Base-by-base conservation (phyloP, 2,888 invertebrate genomes). In the Rapana venosa region DNA sequence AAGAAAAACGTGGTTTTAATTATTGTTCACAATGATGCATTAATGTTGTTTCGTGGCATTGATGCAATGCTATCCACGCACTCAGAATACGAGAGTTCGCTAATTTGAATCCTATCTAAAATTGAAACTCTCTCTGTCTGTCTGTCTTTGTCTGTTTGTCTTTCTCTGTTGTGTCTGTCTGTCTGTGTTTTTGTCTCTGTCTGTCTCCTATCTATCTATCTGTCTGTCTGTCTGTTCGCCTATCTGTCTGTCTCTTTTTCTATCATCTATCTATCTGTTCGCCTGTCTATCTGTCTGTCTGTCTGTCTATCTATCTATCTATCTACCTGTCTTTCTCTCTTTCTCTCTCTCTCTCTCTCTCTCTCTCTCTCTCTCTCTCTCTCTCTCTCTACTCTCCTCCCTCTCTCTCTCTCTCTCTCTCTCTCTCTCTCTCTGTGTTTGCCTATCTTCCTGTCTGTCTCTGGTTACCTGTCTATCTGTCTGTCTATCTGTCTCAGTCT, bases 151-250 rank as follows among this genome's bases (percentile, higher is more conserved):
- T 58, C 87, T 74, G 83, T 56, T 36, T 85, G 26, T n/a, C 84
- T 56, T 22, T 89, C 83, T 89, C 83, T 81, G 36, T 70, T 70
- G 26, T 36, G 8, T 74, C 74, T n/a, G n/a, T 74, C 74, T 61
- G 61, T 47, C 47, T 47, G 47, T 47, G 4, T 47, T 8, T 47
- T 8, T 47, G 47, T 8, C 47, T 47, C 47, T 47, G 47, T 13
- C 17, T n/a, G 26, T 2, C n/a, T n/a, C 4, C 74, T 74, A 13
- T n/a, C n/a, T n/a, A 13, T 74, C 74, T n/a, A 13, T 74, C 74
- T 47, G 4, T 47, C 47, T 47, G 4, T 47, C 47, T 47, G 4
- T 47, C 74, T 47, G 4, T 47, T 8, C 8, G 4, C 8, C 47
- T 47, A 2, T 47, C 74, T 22, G n/a, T 74, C 22, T 74, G n/a